These are phyloP conservation scores for Drosophila quasianomalipes DNA, from an alignment of 2,888 invertebrate species.

Conservation along the genomic window DNA sequence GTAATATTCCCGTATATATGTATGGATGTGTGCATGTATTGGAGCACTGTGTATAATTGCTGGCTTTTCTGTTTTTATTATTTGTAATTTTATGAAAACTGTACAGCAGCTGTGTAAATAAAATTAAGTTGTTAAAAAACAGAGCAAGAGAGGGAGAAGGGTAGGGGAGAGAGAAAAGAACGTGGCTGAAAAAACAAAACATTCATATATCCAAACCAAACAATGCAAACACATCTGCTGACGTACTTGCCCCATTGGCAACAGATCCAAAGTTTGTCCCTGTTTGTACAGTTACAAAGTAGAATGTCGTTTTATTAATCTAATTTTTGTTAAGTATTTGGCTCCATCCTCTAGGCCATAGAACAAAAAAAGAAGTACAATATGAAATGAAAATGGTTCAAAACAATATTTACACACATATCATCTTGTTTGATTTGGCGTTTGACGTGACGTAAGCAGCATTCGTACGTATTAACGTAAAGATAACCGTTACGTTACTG, in stretches of 20 bases:
- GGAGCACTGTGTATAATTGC: constrained; percentile 59
- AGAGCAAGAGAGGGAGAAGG: constrained; percentile 12
- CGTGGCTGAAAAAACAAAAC: constrained; percentile 64
- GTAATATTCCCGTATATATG: constrained; percentile 44
- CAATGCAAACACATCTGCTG: constrained; percentile 70
- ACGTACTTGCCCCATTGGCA: constrained; percentile 47
- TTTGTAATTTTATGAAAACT: constrained; percentile 76
- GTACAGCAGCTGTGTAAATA: constrained; percentile 78
- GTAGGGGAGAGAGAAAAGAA: constrained; percentile 34
- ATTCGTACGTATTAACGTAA: background rate
- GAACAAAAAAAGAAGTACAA: background rate
- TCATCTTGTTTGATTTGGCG: constrained; percentile 40
- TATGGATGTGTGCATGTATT: constrained; percentile 16
- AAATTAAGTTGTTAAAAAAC: constrained; percentile 53
- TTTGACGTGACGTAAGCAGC: constrained; percentile 21
- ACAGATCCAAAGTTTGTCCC: constrained; percentile 50
- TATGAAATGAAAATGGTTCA: constrained; percentile 56
- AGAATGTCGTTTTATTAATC: constrained; percentile 57
- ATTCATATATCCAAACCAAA: constrained; percentile 17
- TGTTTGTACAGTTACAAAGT: constrained; percentile 65
- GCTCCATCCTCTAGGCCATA: background rate
- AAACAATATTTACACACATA: constrained; percentile 57
- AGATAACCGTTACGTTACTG: background rate
- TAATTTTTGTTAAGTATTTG: constrained; percentile 51
- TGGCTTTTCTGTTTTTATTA: constrained; percentile 52